Evolutionary conservation across 2,888 invertebrate genomes (phyloP), one percentile per base, ranked within the genome.

Genomic region (Neoitamus cyanurus): DNA sequence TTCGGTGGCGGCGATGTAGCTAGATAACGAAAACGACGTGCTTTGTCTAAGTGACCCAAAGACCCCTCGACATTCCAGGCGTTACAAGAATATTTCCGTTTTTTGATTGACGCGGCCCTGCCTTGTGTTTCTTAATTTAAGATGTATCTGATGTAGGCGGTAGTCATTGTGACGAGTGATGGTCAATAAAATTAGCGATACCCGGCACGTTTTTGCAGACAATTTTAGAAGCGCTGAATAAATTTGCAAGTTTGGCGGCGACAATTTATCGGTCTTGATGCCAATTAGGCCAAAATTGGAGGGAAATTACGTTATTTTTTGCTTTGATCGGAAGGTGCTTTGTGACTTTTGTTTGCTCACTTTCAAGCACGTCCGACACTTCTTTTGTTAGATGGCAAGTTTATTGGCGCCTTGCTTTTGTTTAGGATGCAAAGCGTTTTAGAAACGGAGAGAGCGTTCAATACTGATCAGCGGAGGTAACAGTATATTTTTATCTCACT

Each of bases 241-340:
- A 75, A 75, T 75, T 75, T 42, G 20, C 37, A 75, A 37, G 36
- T 42, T 75, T 42, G 28, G 2, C 11, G 28, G 25, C 25, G 28
- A 20, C 75, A 42, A 42, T 75, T 34, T 75, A 75, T 75, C 36
- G 75, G 28, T 42, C 36, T 75, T 75, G 75, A 25, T 42, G 42
- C 42, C 37, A 75, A 37, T 75, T 75, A 34, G 42, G 37, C 58
- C 58, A 58, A 58, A 15, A 58, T 58, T 58, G 58, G 58, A 58
- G 58, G 58, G 58, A 58, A 58, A 58, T 58, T 58, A 58, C 58
- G 58, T 25, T 58, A 58, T 58, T 58, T 58, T 46, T 58, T 58
- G 25, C 58, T 58, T 58, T 58, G 11, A 58, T 58, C 58, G 25
- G 20, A 58, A 58, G 25, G 58, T 58, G 58, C 3, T 58, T 25